Conservation (phyloP, 2,113 vertebrate species). For the Macquaria ambigua region DNA sequence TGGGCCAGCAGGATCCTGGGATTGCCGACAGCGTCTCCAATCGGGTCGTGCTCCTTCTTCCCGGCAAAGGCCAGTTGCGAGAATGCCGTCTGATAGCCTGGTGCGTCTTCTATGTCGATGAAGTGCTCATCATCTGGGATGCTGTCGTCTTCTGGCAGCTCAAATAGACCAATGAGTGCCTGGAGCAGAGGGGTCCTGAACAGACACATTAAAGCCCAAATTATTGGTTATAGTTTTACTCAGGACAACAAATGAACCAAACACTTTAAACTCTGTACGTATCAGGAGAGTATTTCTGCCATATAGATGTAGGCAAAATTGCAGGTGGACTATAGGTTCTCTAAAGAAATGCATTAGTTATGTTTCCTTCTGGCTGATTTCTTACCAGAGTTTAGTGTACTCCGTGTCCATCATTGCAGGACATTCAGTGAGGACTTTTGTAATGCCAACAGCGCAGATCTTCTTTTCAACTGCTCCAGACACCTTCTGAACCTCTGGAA, state of each 20-base stretch:
- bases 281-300: background rate
- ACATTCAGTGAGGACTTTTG: conserved; percentile 95
- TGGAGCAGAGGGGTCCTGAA: conserved; percentile 94
- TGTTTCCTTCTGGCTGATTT: background rate
- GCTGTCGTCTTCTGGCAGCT: conserved; percentile 96
- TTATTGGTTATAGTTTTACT: background rate
- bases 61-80: conserved; percentile 97
- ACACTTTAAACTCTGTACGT: background rate
- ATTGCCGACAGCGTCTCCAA: conserved; percentile 94
- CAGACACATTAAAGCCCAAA: background rate
- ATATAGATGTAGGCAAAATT: background rate
- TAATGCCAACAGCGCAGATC: conserved; percentile 98
- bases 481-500: conserved; percentile 99
- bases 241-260: background rate
- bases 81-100: conserved; percentile 98
- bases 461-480: conserved; percentile 97
- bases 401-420: conserved; percentile 99
- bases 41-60: conserved; percentile 95
- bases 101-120: conserved; percentile 97
- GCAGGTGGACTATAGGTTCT: background rate
- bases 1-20: conserved; percentile 96
- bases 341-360: background rate
- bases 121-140: conserved; percentile 98
- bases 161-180: conserved; percentile 96
- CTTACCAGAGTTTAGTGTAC: conserved; percentile 97